Base-by-base conservation (phyloP, 1,140 invertebrate species). In the Aphaenogaster rudis region DNA sequence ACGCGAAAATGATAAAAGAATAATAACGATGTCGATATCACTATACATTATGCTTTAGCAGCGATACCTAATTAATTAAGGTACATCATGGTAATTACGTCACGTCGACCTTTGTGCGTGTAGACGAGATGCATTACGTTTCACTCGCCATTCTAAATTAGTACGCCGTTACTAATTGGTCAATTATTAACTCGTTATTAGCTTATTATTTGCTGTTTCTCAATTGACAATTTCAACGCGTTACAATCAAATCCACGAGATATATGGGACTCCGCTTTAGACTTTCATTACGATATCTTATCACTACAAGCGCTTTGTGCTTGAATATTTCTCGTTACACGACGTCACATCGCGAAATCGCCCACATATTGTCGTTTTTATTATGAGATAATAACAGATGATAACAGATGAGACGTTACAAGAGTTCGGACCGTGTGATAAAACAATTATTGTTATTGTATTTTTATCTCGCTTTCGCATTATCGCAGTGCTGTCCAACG, bases 61-160 rank as follows among this genome's bases (percentile, higher is more conserved):
- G 15, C 66, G 79, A 17, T 15, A 33, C 36, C 11, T 87, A 84
- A 87, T 87, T 61, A 84, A 64, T 72, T 81, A 77, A 61, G 52
- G 50, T 59, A 13, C 52, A 11, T 42, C 36, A 39, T 42, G n/a
- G 6, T 61, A 77, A 88, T 88, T 87, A 76, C 11, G 28, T 87
- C 39, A 50, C 57, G 28, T 79, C 48, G 42, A 54, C 21, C 71
- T 82, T 63, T 36, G 45, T 21, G 17, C 8, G 17, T 39, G 57
- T 42, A 64, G 39, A 63, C 11, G 17, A 28, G 66, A n/a, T 39
- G 54, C 33, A 39, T 80, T 67, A 59, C 42, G 28, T 28, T 63
- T 79, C 21, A 36, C 28, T 54, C 28, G 5, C 6, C 36, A 4
- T 36, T 66, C 9, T 66, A 21, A 79, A 66, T 64, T 79, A 78